Percentiles rank a stretch among this genome's conserved stretches.
Conservation (phyloP, 2,113 vertebrate genomes). For the Galbula dea region DNA sequence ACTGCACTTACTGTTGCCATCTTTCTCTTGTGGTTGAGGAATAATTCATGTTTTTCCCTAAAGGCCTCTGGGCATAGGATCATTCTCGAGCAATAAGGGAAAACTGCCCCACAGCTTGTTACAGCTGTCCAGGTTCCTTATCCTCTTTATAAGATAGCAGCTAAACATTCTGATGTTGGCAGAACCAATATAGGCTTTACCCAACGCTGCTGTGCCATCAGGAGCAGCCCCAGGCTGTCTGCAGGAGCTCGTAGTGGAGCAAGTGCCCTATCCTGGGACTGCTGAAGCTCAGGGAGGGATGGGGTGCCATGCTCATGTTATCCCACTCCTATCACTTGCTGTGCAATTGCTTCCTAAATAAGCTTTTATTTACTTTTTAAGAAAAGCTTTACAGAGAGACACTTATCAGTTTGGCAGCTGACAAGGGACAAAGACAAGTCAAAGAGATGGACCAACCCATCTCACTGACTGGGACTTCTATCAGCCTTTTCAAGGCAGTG, state of each 20-base stretch:
- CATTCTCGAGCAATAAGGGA: background rate
- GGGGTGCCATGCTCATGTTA: accelerated
- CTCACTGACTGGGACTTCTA: background rate
- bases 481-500: background rate
- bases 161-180: background rate
- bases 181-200: background rate
- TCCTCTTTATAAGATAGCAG: background rate
- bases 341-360: background rate
- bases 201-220: background rate
- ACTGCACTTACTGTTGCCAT: background rate
- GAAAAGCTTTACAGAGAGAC: background rate
- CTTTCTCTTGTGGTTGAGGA: background rate
- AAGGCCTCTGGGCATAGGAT: background rate
- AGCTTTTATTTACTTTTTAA: background rate
- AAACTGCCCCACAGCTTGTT: background rate
- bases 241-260: accelerated
- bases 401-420: background rate
- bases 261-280: background rate
- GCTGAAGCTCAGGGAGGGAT: background rate
- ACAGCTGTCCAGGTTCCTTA: background rate
- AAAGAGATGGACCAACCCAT: background rate
- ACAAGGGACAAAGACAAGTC: background rate
- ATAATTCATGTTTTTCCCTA: background rate
- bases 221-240: accelerated
- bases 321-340: background rate